Evolutionary conservation across 2,113 vertebrate genomes (phyloP), one percentile per base, ranked within the genome.

Genomic region (Chinchilla lanigera): DNA sequence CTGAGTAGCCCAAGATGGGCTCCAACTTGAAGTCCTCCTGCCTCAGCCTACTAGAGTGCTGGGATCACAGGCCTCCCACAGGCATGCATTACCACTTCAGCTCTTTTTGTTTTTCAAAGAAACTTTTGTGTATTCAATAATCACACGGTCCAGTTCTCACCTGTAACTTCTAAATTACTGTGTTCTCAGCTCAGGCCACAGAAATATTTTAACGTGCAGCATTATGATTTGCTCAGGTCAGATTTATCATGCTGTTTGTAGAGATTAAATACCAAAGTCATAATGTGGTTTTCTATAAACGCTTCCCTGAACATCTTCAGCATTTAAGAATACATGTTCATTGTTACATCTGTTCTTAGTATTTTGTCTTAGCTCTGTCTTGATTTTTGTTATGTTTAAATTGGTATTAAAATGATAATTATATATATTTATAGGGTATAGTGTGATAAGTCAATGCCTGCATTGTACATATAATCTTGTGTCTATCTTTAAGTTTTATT

Each of bases 281-380:
- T 86, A 60, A 94, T 33, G 63, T 86, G 10, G 35, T 96, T 96
- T 86, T 92, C 50, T 90, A 38, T 35, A 56, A 90, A 89, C 86
- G 26, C 28, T 63, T 0, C 33, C 60, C 35, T 94, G 52, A 92
- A 87, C 17, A 82, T 83, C 30, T 73, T 90, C 3, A 44, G 38
- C 19, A 78, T 65, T 86, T 87, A 84, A 95, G 54, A 44, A 84
- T 3, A 50, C 2, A 33, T 58, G 7, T 44, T 93, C 3, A 78
- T 44, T 83, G 63, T 86, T 90, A 54, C 71, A 26, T 61, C 52
- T 93, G 11, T 56, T 82, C 24, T 84, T 94, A 44, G 56, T 60
- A 35, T 65, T 50, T 95, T 63, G 41, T 75, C 54, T 58, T 84
- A 22, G 35, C 35, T 86, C n/a, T 20, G 17, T 58, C 24, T 95